phyloP scores from a whole-genome alignment of 2,797 vertebrate species.

The Pseudopleuronectes americanus region DNA sequence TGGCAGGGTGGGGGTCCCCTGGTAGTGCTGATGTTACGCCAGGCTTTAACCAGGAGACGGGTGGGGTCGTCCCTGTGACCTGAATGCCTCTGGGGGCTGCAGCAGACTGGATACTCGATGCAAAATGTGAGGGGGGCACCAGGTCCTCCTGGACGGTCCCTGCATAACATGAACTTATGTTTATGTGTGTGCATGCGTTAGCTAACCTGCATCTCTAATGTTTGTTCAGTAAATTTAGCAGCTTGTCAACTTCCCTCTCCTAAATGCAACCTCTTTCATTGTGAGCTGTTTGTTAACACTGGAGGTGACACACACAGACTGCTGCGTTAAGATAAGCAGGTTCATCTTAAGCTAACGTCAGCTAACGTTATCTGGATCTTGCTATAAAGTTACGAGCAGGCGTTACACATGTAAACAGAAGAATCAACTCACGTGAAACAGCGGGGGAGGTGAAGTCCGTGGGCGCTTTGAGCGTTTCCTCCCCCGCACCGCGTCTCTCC shows the following conservation, averaged over 20 bases:
- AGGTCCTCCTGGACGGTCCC: constrained; percentile 66
- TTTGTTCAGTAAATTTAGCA: not conserved
- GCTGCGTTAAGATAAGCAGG: no score
- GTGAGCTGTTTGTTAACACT: not conserved
- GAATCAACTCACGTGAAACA: constrained; percentile 62
- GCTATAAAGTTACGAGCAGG: not conserved
- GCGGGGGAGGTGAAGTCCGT: constrained; percentile 71
- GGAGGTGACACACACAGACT: not conserved
- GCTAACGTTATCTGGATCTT: not conserved
- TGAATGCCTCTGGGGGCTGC: constrained; percentile 34
- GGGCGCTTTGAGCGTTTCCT: constrained; percentile 74
- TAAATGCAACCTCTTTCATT: not conserved
- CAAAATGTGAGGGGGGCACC: constrained; percentile 83
- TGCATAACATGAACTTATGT: constrained; percentile 37
- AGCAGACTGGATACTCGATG: constrained; percentile 40
- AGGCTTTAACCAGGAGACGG: constrained; percentile 45
- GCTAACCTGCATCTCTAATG: not conserved
- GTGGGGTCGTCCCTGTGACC: constrained; percentile 14
- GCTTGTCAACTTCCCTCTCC: not conserved
- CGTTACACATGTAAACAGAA: not conserved
- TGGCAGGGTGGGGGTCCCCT: constrained; percentile 30
- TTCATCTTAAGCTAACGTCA: constrained; percentile 3
- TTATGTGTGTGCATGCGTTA: not conserved
- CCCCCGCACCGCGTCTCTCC: constrained; percentile 56
- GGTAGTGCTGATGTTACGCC: constrained; percentile 32